Evolutionary conservation across 2,797 vertebrate species (phyloP), one percentile per base, ranked within the genome.

Genomic region (Catostomus latipinnis): DNA sequence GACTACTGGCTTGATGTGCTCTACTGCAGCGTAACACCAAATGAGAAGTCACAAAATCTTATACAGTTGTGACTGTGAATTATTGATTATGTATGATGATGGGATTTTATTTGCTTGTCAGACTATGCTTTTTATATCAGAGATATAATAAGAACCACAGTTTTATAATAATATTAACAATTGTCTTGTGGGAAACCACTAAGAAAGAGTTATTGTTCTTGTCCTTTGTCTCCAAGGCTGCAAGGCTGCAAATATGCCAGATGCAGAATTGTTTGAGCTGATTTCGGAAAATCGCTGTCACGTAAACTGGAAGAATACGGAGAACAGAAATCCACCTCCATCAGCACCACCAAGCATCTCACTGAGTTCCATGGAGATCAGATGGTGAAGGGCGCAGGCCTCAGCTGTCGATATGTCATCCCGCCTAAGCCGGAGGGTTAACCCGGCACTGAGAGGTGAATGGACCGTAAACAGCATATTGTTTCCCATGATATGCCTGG

Each of bases 1-100:
- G 98, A 99, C 89, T 99, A 99, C 90, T 99, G 98, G 98, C 91
- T 99, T 53, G 98, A 99, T 0, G 98, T 99, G 68, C 94, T 99
- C 1, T 99, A 98, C 88, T 99, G 98, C 93, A 99, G 16, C 16
- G 98, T 98, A 84, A 18, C 53, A 0, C 14, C 10, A 13, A 48
- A 74, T 10, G 4, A n/a, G 22, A 22, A 22, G 22, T 22, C 22
- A 22, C 22, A 22, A 22, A 22, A 22, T 22, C 22, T 22, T 22
- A 22, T 22, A 22, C 22, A 22, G 22, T 22, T 22, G 22, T 22
- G 2, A 22, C 1, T 1, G 2, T 1, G 22, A 22, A 22, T 22
- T 22, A 22, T 22, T 22, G 22, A 22, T 22, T 22, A 22, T 22
- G 22, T 22, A 22, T 22, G 22, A 22, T 22, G 2, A 22, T 22